Base-by-base conservation (phyloP, 2,113 vertebrate genomes). In the Ptychochromis oligacanthus region DNA sequence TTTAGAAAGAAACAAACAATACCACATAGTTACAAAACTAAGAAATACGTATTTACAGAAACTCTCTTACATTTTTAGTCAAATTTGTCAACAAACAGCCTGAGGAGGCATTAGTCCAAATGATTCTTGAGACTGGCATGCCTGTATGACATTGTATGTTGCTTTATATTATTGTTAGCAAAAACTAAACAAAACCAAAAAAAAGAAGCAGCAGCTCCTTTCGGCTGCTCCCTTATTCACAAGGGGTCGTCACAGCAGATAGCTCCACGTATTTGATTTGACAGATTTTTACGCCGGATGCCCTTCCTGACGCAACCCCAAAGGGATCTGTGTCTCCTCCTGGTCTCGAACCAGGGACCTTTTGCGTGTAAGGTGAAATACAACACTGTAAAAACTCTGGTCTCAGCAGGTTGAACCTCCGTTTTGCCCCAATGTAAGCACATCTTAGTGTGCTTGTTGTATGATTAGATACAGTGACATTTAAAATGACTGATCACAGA, bases 271-370 rank as follows among this genome's bases (percentile, higher is more conserved):
- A 70, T 20, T 70, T 46, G 15, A 70, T 70, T 54, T 54, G 49
- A 17, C 18, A 54, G 17, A 54, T 20, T 70, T 70, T 13, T 31
- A 49, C 26, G 15, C 40, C 18, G 64, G 9, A 28, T 49, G 22
- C 24, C 40, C 64, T 43, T 0, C 46, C 64, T 3, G 7, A 54
- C 18, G 17, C 17, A 54, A 18, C 40, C 43, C 17, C 43, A 49
- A 0, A 70, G 0, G 43, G 15, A 52, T 17, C 0, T 52, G 3
- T 52, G 17, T 20, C 49, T 49, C 7, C 28, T 3, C 65, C 65
- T 70, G 6, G 24, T 49, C 6, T 52, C 9, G 12, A 52, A 70
- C 24, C 24, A 52, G 65, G 3, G 0, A 3, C 43, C 15, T 70
- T 70, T 70, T 28, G 6, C 24, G 9, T 11, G 0, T 49, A 28